Base-by-base conservation (phyloP, 2,797 vertebrate genomes). In the Acridotheres tristis region DNA sequence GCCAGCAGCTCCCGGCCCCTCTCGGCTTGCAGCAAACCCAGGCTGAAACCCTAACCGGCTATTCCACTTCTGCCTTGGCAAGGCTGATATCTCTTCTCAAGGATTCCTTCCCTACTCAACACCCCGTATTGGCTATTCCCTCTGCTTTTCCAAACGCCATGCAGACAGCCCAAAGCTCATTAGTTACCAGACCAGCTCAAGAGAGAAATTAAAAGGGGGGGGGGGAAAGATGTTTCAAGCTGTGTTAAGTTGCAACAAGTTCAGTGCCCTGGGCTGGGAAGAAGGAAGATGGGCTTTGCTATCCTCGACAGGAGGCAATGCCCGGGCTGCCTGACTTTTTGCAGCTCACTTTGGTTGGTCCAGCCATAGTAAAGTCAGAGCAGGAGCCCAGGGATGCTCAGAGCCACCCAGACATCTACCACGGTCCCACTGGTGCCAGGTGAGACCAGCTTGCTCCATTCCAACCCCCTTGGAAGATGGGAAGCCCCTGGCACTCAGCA, bases 21-120 rank as follows among this genome's bases (percentile, higher is more conserved):
- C 63, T 85, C 11, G 2, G 78, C 78, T 82, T 2, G 15, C 27
- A 25, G 82, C 88, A 93, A 93, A 90, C 47, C 53, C 16, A 12
- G 83, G 77, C 2, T 92, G 92, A 96, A 97, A 92, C 42, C 30
- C 75, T 51, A 82, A 77, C 76, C 78, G 11, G 92, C 95, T 79
- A 50, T 74, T 93, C 88, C 84, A 85, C 85, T 92, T 93, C n/a
- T 58, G 86, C 91, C 71, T n/a, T 73, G 50, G 75, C 75, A 54
- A 36, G 84, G 88, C 73, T 80, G 47, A 0, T 51, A 68, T 61
- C 79, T 81, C 53, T 83, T 95, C 77, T 59, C 32, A 45, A 69
- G 79, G 88, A 57, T 63, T 59, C 25, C 1, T 30, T 74, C 12
- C 2, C 74, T 26, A 54, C 68, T 55, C 47, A 43, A 15, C 61